Base-by-base conservation (phyloP, 2,113 vertebrate genomes). In the Protomyctophum bolini region DNA sequence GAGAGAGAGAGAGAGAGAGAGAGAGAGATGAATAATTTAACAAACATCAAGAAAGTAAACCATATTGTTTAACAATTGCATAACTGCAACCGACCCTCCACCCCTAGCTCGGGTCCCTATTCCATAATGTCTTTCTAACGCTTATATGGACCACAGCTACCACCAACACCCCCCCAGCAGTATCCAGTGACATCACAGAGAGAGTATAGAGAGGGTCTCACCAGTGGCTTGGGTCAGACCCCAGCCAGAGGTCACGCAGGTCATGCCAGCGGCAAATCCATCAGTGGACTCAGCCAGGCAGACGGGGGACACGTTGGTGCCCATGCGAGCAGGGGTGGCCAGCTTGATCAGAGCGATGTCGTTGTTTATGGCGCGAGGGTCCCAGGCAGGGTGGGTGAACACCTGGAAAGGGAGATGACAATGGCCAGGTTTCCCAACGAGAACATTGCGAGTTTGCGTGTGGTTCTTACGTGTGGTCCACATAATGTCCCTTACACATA, bases 281-380 rank as follows among this genome's bases (percentile, higher is more conserved):
- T 91, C 89, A 0, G 4, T 1, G 12, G 80, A 33, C 64, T 77
- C 86, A 5, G 79, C 70, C 7, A 87, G 58, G 54, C 89, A 89
- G 14, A 80, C 75, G 0, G 75, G 81, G 0, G 82, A 90, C 68
- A 93, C 85, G 6, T 64, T 79, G 75, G 66, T 5, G 7, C 63
- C 79, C 55, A 94, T 52, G 8, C 10, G 47, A 56, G 63, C 87
- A 0, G 92, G 91, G 6, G 58, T 21, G 41, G 87, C 15, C 83
- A 92, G 86, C 86, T 88, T 92, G 80, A 94, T 84, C 54, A 93
- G 86, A 58, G 76, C 0, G 70, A 93, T 92, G 81, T 94, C 91
- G 0, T 92, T 91, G 86, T 91, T 90, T 80, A 93, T 93, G 86
- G 91, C 92, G 1, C 21, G 8, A 6, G 88, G 60, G 72, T 91